A percentile compares a stretch with the other conserved stretches of the same genome.
Evolutionary conservation across 2,113 vertebrate species (phyloP).

Genomic region (Casuarius casuarius): DNA sequence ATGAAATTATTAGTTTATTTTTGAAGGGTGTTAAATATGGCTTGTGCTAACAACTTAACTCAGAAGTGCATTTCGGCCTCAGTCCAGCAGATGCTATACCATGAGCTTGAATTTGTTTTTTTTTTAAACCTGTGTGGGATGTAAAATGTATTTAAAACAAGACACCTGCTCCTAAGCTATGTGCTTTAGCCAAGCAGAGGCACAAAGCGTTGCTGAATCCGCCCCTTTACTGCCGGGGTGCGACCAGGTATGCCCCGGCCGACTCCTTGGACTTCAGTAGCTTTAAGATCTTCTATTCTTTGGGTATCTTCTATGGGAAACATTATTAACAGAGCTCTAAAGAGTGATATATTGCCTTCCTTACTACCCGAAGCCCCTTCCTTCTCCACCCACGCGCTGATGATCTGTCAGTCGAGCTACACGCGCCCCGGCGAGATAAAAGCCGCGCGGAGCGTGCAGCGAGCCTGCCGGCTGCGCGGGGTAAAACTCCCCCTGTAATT

Average conservation of each 20-base stretch:
- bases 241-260: background rate
- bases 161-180: background rate
- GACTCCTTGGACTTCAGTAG: background rate
- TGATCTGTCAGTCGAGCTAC: background rate
- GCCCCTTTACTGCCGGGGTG: background rate
- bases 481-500: background rate
- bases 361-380: background rate
- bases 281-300: background rate
- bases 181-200: background rate
- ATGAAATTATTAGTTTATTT: background rate
- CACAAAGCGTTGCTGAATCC: background rate
- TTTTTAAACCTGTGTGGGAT: background rate
- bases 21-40: rapidly evolving
- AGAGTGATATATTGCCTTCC: background rate
- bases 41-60: background rate
- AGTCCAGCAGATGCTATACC: background rate
- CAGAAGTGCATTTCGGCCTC: background rate
- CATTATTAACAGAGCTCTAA: background rate
- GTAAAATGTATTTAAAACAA: background rate
- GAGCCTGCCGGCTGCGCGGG: background rate
- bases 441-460: rapidly evolving
- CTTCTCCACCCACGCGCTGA: background rate
- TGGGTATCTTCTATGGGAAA: background rate
- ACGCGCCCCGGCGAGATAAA: background rate
- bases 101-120: background rate